Evolutionary conservation across 2,113 vertebrate genomes (phyloP), one percentile per base, ranked within the genome.

Genomic region (Paraplagusia blochii): DNA sequence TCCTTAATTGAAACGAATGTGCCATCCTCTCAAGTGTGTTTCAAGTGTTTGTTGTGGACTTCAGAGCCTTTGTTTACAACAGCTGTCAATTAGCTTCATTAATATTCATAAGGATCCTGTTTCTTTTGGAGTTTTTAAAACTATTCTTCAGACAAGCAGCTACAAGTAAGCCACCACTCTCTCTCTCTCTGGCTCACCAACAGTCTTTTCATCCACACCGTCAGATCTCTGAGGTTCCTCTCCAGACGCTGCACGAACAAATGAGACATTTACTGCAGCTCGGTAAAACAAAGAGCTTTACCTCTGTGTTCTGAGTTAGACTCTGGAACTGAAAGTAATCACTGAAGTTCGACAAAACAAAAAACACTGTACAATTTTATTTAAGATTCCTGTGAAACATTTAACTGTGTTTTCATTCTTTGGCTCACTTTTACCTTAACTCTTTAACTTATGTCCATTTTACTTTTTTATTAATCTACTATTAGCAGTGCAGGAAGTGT

Each of bases 31-130:
- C 38, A 40, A 62, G 69, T 76, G 69, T 69, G 70, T 44, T 55
- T 51, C 64, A 71, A 77, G 79, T 82, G 77, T 80, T 79, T 84
- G 85, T 81, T 82, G 76, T 80, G 74, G 48, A 72, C 68, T 64
- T 59, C 53, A 55, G 52, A 44, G 52, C 69, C 72, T 84, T 83
- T 70, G 76, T 88, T 76, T 77, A 71, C 72, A 71, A 57, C 74
- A 78, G 78, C 79, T 80, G 73, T 84, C 71, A 84, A 81, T 68
- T 77, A 77, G 58, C 52, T 70, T 83, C 76, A 87, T 88, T 52
- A 77, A 87, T 87, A 85, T 90, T 87, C 74, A 87, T 87, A 82
- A 82, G 82, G 69, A 54, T 55, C 48, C 40, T 1, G 52, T 39
- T 70, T 56, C 73, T 69, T 65, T 76, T 75, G 2, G 49, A 43